phyloP scores from a whole-genome alignment of 2,797 vertebrate genomes.

The Acanthiza pusilla region DNA sequence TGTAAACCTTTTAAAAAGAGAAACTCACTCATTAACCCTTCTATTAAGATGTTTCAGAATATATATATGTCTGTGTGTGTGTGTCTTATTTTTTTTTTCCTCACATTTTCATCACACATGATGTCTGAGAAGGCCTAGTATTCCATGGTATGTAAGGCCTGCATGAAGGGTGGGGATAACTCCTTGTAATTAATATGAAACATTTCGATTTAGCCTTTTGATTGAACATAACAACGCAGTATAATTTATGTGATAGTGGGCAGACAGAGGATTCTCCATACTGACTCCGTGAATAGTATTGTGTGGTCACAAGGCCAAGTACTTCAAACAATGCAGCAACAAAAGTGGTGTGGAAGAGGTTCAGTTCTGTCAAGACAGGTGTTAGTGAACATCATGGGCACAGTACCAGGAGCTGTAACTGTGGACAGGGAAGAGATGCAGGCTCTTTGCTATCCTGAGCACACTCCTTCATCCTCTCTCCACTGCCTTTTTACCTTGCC shows the following conservation, averaged over 20 bases:
- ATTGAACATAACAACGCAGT: neutral
- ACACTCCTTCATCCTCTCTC: neutral
- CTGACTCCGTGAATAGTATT: neutral
- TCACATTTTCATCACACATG: neutral
- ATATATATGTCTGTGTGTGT: too few relatives aligned
- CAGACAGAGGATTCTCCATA: neutral
- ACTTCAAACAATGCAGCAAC: neutral
- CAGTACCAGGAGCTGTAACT: neutral
- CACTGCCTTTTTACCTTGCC: neutral
- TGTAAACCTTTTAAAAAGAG: neutral
- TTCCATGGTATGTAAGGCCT: neutral
- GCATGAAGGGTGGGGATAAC: neutral
- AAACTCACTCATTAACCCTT: neutral
- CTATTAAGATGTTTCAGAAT: neutral
- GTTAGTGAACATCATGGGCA: neutral
- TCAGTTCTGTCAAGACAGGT: neutral
- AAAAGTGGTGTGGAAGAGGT: neutral
- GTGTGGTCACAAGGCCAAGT: neutral
- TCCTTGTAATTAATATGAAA: neutral
- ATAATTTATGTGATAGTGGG: neutral
- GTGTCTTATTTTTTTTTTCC: too few relatives aligned
- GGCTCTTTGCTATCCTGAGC: neutral
- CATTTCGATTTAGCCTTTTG: neutral
- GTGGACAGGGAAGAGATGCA: neutral
- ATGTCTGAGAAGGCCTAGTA: neutral